Base-by-base conservation (phyloP, 2,113 vertebrate genomes). In the Opisthocomus hoazin region DNA sequence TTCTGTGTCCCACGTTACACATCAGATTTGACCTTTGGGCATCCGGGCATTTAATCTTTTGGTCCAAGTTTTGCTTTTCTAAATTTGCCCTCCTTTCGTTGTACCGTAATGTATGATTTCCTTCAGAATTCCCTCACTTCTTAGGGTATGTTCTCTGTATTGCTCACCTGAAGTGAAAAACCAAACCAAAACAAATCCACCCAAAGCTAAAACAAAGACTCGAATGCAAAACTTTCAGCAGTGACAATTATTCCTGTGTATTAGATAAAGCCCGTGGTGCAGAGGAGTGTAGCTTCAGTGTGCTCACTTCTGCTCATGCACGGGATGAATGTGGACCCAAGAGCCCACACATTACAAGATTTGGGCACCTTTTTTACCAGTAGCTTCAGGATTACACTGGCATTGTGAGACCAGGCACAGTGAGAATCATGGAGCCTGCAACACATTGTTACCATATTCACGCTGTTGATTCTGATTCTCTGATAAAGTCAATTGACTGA, bases 401-500 rank as follows among this genome's bases (percentile, higher is more conserved):
- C 37, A 68, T 54, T 9, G 15, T 51, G 32, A 96, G 63, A 63
- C 12, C 54, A 87, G 68, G 34, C 68, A 77, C 80, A 71, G 75
- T 48, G 58, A 88, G 85, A 90, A 66, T 16, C 69, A 23, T 9
- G 29, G 60, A 78, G 45, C 43, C 73, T 64, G 51, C 57, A 82
- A 39, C 73, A 84, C 73, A 64, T 36, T 68, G 86, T 89, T 95
- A 90, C 48, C 45, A 5, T 94, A 84, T 81, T 84, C 90, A 92
- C 0, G 2, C 80, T 95, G 86, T 89, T 94, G 95, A 90, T 89
- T 87, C 92, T 92, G 94, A 82, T 84, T 94, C 86, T 87, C 92
- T 96, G 92, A 94, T 94, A 87, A 95, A 95, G 92, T 90, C 96
- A 97, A 97, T 95, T 95, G 94, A 93, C 96, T 93, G 95, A 95